Percentiles rank a stretch among this genome's conserved stretches.
Conservation (phyloP, 2,797 vertebrate genomes). For the Mormyrops attenuatus region DNA sequence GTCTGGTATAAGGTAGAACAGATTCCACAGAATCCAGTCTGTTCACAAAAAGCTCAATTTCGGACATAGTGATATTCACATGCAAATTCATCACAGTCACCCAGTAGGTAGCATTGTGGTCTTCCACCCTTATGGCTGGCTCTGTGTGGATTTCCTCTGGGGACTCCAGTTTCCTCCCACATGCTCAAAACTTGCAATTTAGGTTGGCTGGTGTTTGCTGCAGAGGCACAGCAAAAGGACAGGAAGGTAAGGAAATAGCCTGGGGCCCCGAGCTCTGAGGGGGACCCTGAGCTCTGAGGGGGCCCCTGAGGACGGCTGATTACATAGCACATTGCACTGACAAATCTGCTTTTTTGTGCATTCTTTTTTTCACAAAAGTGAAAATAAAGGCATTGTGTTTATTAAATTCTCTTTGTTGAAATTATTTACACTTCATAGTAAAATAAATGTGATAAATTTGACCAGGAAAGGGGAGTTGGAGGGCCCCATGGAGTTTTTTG, state of each 20-base stretch:
- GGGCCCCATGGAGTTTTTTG: neutral
- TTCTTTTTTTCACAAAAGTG: neutral
- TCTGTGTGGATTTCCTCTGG: neutral
- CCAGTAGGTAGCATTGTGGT: neutral
- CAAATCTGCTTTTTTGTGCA: neutral
- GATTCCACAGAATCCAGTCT: slow-evolving; percentile 91
- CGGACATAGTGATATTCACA: slow-evolving; percentile 66
- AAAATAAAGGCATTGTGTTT: neutral
- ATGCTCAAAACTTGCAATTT: neutral
- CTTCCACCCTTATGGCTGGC: neutral
- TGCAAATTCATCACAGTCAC: neutral
- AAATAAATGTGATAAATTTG: neutral
- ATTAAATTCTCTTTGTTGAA: neutral
- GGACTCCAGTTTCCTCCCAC: neutral
- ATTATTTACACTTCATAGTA: neutral
- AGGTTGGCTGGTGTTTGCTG: neutral
- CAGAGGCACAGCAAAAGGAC: neutral
- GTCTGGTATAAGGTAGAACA: slow-evolving; percentile 73
- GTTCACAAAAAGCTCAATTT: slow-evolving; percentile 87
- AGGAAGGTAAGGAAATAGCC: neutral
- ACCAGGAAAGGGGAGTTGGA: neutral
- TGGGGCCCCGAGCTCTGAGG: too few species aligned
- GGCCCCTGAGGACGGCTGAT: neutral
- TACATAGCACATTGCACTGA: neutral
- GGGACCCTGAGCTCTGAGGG: neutral